These are phyloP conservation scores for Lochmaea capreae DNA, from an alignment of 2,888 invertebrate species.

Conservation along the genomic window DNA sequence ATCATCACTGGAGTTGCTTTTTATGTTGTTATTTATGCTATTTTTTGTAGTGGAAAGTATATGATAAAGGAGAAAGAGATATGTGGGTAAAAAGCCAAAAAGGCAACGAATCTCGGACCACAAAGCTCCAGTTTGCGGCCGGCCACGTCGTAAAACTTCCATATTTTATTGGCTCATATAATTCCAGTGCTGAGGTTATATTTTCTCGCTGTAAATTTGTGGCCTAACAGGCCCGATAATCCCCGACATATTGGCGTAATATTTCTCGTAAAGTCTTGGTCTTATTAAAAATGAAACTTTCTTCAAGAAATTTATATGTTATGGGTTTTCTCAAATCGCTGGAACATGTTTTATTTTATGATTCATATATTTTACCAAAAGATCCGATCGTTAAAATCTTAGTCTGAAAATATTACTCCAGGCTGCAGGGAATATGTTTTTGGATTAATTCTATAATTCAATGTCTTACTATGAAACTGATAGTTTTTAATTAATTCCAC, in stretches of 20 bases:
- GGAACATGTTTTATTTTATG: conserved; percentile 10
- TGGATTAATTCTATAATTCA: not conserved
- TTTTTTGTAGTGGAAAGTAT: not conserved
- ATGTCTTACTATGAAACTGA: not conserved
- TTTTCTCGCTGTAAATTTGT: conserved; percentile 40
- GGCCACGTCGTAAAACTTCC: conserved; percentile 54
- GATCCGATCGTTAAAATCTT: not conserved
- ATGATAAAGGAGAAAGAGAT: not conserved
- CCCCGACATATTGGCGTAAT: conserved; percentile 40
- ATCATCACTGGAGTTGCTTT: too few species aligned
- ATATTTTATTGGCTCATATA: conserved; percentile 56
- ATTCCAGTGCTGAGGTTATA: conserved; percentile 41
- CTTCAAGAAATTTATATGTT: conserved; percentile 21
- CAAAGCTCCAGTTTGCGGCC: conserved; percentile 47
- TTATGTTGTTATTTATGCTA: too few species aligned
- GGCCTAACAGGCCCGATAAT: conserved; percentile 38
- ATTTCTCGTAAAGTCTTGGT: conserved; percentile 32
- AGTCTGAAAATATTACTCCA: not conserved
- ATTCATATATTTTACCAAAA: not conserved
- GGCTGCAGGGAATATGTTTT: not conserved
- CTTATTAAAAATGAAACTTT: conserved; percentile 34
- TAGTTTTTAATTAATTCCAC: too few species aligned
- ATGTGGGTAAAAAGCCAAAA: conserved; percentile 48
- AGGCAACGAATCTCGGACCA: conserved; percentile 47
- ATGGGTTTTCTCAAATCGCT: conserved; percentile 5